phyloP scores from a whole-genome alignment of 2,113 vertebrate species.

The Sander vitreus region DNA sequence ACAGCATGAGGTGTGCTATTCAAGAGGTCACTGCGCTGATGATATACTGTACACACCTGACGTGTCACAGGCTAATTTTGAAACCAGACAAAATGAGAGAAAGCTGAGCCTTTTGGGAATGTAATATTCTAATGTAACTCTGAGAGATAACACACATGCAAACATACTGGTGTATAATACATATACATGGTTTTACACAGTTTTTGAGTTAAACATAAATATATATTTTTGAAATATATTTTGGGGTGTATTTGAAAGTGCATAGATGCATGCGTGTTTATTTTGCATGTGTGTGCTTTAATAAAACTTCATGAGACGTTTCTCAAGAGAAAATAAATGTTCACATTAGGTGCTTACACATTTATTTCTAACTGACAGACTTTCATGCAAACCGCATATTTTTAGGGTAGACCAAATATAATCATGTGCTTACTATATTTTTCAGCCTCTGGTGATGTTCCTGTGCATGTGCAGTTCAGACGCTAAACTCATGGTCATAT shows the following conservation, averaged over 20 bases:
- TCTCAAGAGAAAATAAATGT: too few species aligned
- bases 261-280: neutral
- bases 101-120: slow-evolving; percentile 45
- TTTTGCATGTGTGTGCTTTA: slow-evolving; percentile 1
- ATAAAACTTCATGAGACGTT: too few species aligned
- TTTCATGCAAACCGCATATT: neutral
- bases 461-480: neutral
- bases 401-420: neutral
- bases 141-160: slow-evolving; percentile 22
- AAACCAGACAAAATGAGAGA: slow-evolving; percentile 49
- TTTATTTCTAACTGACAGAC: slow-evolving; percentile 3
- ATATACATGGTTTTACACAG: neutral
- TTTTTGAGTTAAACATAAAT: neutral
- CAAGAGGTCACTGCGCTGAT: slow-evolving; percentile 51
- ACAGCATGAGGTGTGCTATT: slow-evolving; percentile 68
- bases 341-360: neutral
- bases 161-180: neutral
- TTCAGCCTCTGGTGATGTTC: neutral
- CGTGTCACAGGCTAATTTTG: slow-evolving; percentile 66
- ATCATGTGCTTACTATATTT: neutral
- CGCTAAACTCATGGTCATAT: neutral
- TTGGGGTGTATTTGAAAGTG: neutral
- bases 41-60: slow-evolving; percentile 76
- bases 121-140: slow-evolving; percentile 45
- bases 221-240: neutral